Percentiles rank a stretch among this genome's conserved stretches.
Evolutionary conservation across 2,888 invertebrate genomes (phyloP).

Genomic region (Agrotis puta): DNA sequence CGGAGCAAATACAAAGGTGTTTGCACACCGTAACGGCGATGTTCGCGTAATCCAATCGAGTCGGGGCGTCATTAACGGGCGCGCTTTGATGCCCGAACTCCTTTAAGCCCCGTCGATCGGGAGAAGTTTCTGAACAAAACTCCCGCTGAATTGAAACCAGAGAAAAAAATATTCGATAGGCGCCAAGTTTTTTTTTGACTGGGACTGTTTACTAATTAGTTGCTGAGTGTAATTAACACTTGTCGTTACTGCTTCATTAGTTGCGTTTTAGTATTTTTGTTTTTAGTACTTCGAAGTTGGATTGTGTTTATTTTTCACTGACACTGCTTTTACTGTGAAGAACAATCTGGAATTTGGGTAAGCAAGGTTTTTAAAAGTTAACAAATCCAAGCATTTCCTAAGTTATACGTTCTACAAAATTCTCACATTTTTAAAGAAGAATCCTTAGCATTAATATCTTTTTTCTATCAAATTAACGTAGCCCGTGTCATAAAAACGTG

Average conservation of each 20-base stretch:
- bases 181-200: conserved; percentile 5
- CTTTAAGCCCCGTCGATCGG: conserved; percentile 15
- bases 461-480: too few species aligned
- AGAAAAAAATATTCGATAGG: conserved; percentile 2
- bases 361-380: too few species aligned
- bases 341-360: too few species aligned
- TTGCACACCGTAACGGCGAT: conserved; percentile 17
- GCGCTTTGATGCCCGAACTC: conserved; percentile 42
- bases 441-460: too few species aligned
- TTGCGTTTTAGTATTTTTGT: background rate
- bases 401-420: too few species aligned
- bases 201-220: conserved; percentile 17
- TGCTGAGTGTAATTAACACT: conserved; percentile 28
- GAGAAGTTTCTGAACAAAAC: conserved; percentile 28
- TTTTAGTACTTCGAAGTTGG: background rate
- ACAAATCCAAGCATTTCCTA: too few species aligned
- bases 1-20: conserved; percentile 22
- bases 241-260: conserved; percentile 7
- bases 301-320: background rate
- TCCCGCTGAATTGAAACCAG: conserved; percentile 26
- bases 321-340: too few species aligned
- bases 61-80: conserved; percentile 41
- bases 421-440: too few species aligned
- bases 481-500: too few species aligned
- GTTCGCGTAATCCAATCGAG: conserved; percentile 43